These are phyloP conservation scores for Drosophila pseudotalamancana DNA, from an alignment of 2,888 invertebrate species.

Conservation along the genomic window DNA sequence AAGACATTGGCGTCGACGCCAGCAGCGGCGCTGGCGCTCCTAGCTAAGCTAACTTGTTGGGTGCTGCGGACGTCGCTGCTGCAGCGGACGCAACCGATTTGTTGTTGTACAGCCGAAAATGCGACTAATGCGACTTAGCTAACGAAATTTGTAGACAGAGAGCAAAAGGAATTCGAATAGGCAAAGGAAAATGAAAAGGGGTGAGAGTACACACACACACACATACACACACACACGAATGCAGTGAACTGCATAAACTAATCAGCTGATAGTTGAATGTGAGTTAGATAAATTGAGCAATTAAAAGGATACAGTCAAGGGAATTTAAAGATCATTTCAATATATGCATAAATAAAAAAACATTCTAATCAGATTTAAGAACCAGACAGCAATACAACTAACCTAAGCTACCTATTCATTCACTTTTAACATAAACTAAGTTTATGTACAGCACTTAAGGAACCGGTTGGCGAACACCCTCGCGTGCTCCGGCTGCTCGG, in stretches of 20 bases:
- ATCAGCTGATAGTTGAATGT: background rate
- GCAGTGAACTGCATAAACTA: background rate
- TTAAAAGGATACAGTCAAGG: too few relatives aligned
- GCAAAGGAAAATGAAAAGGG: background rate
- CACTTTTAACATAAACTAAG: background rate
- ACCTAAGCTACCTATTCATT: too few relatives aligned
- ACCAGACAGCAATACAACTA: background rate
- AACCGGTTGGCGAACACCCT: conserved; percentile 50
- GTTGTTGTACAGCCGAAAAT: conserved; percentile 48
- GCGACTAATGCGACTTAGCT: conserved; percentile 65
- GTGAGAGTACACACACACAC: background rate
- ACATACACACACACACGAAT: background rate
- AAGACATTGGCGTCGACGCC: conserved; percentile 37
- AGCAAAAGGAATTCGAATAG: conserved; percentile 32
- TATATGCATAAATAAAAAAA: background rate
- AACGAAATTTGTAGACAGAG: conserved; percentile 42
- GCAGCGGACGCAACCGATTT: conserved; percentile 14
- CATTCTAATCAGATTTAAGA: background rate
- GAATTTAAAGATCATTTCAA: background rate
- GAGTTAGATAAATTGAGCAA: background rate
- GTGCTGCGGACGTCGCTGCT: conserved; percentile 28
- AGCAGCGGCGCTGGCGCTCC: conserved; percentile 35
- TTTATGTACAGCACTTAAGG: conserved; percentile 19
- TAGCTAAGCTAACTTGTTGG: conserved; percentile 28
- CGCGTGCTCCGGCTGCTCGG: conserved; percentile 13